phyloP scores from a whole-genome alignment of 1,140 invertebrate species.

The Nephila pilipes region DNA sequence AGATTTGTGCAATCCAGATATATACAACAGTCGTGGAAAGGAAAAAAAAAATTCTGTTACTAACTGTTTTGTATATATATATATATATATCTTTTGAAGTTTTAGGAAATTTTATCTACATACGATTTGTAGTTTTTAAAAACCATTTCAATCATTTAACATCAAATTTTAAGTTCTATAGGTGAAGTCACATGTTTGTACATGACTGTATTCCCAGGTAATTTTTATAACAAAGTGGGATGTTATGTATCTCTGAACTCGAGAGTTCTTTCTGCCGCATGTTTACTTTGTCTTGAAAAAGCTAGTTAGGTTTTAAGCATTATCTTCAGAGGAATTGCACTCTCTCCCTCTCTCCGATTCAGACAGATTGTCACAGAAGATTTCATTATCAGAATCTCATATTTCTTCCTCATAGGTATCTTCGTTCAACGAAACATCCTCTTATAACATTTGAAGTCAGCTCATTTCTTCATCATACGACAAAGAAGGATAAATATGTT shows the following conservation, averaged over 20 bases:
- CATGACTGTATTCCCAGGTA: neutral
- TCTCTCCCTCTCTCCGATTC: neutral
- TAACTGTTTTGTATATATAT: neutral
- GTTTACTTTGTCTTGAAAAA: slow-evolving; percentile 15
- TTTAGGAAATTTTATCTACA: slow-evolving; percentile 7
- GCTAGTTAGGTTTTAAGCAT: neutral
- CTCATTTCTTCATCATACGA: neutral
- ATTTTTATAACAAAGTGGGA: neutral
- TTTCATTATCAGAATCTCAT: neutral
- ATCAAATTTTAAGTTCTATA: neutral
- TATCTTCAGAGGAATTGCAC: neutral
- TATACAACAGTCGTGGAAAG: slow-evolving; percentile 26
- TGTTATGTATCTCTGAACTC: neutral
- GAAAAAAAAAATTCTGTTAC: neutral
- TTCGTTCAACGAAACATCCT: neutral
- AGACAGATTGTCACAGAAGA: neutral
- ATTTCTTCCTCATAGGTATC: neutral
- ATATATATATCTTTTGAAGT: slow-evolving; percentile 48
- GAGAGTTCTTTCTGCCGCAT: slow-evolving; percentile 1
- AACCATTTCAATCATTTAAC: neutral
- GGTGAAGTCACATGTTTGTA: neutral
- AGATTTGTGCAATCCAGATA: slow-evolving; percentile 58
- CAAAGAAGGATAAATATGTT: neutral
- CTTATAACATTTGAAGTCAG: neutral
- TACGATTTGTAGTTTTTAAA: neutral